A percentile compares a stretch with the other conserved stretches of the same genome.
These are phyloP conservation scores for Lamprotornis superbus DNA, from an alignment of 2,113 vertebrate species.

Conservation along the genomic window DNA sequence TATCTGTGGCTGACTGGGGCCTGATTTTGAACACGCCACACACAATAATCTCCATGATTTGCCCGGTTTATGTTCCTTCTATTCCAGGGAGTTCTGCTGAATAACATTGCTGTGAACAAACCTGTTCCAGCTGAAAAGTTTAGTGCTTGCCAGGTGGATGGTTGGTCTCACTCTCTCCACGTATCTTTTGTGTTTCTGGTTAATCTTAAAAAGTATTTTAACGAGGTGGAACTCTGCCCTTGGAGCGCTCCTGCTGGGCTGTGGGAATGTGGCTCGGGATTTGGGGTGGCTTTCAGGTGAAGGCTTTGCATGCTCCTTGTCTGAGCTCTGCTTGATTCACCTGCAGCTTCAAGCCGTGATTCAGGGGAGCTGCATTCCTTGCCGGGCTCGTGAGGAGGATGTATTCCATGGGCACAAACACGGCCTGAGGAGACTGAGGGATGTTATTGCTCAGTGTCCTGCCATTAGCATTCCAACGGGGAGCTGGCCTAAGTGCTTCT, in stretches of 20 bases:
- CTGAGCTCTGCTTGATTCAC: conserved; percentile 28
- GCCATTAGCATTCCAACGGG: not conserved
- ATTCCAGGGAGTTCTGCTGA: not conserved
- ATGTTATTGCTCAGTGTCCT: not conserved
- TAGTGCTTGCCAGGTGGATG: not conserved
- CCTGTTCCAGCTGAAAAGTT: not conserved
- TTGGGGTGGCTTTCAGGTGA: not conserved
- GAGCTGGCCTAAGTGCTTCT: not conserved
- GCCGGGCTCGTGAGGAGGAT: not conserved
- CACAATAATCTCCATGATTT: not conserved
- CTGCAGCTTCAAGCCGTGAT: not conserved
- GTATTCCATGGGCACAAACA: not conserved
- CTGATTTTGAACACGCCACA: not conserved
- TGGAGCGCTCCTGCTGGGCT: not conserved
- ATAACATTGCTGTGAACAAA: not conserved
- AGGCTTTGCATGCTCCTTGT: not conserved
- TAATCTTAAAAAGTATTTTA: not conserved
- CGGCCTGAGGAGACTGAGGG: not conserved
- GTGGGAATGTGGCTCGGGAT: not conserved
- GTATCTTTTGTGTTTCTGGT: not conserved
- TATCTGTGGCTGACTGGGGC: conserved; percentile 8
- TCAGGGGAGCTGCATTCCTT: not conserved
- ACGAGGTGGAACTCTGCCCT: not conserved
- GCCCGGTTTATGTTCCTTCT: not conserved
- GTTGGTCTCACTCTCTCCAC: not conserved